These are phyloP conservation scores for Capricornis sumatraensis DNA, from an alignment of 2,113 vertebrate species.

Conservation along the genomic window DNA sequence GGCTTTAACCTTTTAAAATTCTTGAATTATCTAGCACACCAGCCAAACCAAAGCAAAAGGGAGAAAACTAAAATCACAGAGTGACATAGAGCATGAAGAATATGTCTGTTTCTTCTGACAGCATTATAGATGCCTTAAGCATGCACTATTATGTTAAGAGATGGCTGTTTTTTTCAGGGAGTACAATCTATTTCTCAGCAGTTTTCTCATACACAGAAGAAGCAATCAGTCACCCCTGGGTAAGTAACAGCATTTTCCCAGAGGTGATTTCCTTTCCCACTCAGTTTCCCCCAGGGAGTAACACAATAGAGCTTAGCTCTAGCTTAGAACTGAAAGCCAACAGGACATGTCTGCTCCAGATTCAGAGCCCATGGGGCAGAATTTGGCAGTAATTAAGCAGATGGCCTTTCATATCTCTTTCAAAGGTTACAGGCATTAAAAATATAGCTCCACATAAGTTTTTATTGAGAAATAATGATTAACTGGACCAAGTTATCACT, in stretches of 20 bases:
- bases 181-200: slow-evolving; percentile 16
- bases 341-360: neutral
- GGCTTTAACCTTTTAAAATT: neutral
- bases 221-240: neutral
- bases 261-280: neutral
- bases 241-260: neutral
- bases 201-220: neutral
- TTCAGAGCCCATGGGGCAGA: neutral
- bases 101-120: neutral
- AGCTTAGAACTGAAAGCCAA: neutral
- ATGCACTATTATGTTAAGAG: neutral
- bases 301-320: slow-evolving; percentile 2
- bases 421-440: slow-evolving; percentile 35
- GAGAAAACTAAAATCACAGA: neutral
- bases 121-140: neutral
- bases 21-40: neutral
- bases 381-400: slow-evolving; percentile 7
- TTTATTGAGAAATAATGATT: slow-evolving; percentile 15
- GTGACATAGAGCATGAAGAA: neutral
- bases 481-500: neutral
- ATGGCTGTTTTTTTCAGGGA: neutral
- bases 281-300: neutral
- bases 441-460: slow-evolving; percentile 19
- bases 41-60: neutral
- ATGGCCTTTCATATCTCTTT: neutral